Base-by-base conservation (phyloP, 1,140 invertebrate genomes). In the Mylabris phalerata region DNA sequence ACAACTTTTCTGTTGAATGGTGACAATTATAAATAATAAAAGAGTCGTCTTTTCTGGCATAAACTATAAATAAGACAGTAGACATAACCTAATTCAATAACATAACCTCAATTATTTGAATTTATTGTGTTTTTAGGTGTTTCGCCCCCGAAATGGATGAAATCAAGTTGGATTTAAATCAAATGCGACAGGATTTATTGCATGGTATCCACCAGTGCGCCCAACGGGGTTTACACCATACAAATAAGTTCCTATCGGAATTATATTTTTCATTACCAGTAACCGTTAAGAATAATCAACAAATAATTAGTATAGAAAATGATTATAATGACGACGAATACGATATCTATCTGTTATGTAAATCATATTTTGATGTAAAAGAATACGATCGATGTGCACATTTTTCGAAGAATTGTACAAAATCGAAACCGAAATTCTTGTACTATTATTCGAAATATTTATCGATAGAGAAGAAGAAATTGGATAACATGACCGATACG, bases 301-400 rank as follows among this genome's bases (percentile, higher is more conserved):
- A 73, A 44, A 51, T 69, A 44, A 52, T 69, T 27, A 4, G 32
- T 7, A 5, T 32, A 32, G 65, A 72, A 13, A 67, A 74, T 3
- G 74, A 81, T 58, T 67, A 67, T 42, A 74, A 78, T 9, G 74
- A 78, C 9, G 74, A 81, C 63, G 84, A 91, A 69, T 82, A 83
- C 49, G 86, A 90, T 67, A 75, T 79, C 6, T 96, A 92, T 70
- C 79, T 82, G 26, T 71, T 95, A 55, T 89, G 92, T 0, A 94
- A 92, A 74, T 88, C 86, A 65, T 95, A 93, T 70, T 97, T 95
- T 74, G 92, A 97, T 76, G 77, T 89, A 10, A 88, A 92, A 67
- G 94, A 98, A 75, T 98, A 94, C 75, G 90, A 94, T 65, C 81
- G 94, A 70, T 90, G 91, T 59, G 89, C 92, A 0, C 87, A 87